Evolutionary conservation across 1,140 invertebrate species (phyloP).

Genomic region (Lordiphosa mommai): DNA sequence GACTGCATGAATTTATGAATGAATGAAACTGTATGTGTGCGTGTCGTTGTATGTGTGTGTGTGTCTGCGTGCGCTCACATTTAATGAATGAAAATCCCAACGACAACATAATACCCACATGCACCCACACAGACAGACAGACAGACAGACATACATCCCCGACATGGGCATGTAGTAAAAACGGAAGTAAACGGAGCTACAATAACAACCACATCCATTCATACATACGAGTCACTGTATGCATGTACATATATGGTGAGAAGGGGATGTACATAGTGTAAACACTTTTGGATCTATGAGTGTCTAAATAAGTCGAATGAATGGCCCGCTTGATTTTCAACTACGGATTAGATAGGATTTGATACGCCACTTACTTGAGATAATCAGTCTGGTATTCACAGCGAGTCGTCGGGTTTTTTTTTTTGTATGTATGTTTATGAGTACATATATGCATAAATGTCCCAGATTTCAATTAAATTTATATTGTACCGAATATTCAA

Average conservation of each 20-base stretch:
- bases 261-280: not conserved
- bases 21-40: slow-evolving; percentile 53
- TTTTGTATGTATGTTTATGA: too few species aligned
- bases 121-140: slow-evolving; percentile 12
- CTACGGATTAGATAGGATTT: slow-evolving; percentile 66
- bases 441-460: too few species aligned
- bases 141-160: slow-evolving; percentile 17
- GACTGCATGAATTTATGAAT: slow-evolving; percentile 73
- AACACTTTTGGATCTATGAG: slow-evolving; percentile 13
- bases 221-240: slow-evolving; percentile 26
- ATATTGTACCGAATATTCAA: too few species aligned
- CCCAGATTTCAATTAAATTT: too few species aligned
- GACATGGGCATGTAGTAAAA: slow-evolving; percentile 34
- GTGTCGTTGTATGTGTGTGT: slow-evolving; percentile 24
- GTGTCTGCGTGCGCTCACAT: slow-evolving; percentile 44
- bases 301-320: slow-evolving; percentile 60
- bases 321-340: slow-evolving; percentile 59
- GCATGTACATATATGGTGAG: not conserved
- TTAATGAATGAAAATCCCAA: slow-evolving; percentile 74
- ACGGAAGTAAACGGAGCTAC: slow-evolving; percentile 62
- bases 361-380: not conserved
- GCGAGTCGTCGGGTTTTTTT: too few species aligned
- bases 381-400: too few species aligned
- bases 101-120: slow-evolving; percentile 54
- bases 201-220: slow-evolving; percentile 27